Conservation (phyloP, 2,797 vertebrate genomes). For the Gymnothorax javanicus region DNA sequence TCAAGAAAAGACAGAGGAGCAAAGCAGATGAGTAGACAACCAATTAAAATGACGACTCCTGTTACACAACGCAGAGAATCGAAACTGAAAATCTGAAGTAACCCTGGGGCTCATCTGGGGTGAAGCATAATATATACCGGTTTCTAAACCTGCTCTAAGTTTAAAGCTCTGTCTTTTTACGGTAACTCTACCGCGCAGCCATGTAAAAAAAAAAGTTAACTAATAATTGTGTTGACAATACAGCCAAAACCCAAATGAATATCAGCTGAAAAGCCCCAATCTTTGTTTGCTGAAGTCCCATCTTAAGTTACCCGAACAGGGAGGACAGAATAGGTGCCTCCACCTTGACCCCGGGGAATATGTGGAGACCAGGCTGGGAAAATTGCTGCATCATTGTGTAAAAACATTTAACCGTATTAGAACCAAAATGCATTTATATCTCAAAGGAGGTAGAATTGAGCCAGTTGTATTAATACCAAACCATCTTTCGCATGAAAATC, state of each 20-base stretch:
- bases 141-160: not conserved
- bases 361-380: not conserved
- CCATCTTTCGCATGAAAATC: not conserved
- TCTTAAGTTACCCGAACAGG: not conserved
- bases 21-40: conserved; percentile 27
- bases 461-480: not conserved
- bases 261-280: not conserved
- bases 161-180: not conserved
- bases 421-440: not conserved
- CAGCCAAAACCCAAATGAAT: not conserved
- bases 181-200: not conserved
- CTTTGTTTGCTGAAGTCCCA: not conserved
- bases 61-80: conserved; percentile 31
- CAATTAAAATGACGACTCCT: conserved; percentile 40
- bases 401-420: not conserved
- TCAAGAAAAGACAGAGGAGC: not conserved
- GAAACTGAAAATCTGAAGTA: not conserved
- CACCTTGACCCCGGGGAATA: not conserved
- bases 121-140: not conserved
- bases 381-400: not conserved
- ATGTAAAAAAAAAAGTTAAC: not conserved
- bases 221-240: not conserved
- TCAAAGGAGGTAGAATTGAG: not conserved
- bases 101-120: not conserved
- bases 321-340: not conserved